phyloP scores from a whole-genome alignment of 2,888 invertebrate species.

The Standfussiana lucernea region DNA sequence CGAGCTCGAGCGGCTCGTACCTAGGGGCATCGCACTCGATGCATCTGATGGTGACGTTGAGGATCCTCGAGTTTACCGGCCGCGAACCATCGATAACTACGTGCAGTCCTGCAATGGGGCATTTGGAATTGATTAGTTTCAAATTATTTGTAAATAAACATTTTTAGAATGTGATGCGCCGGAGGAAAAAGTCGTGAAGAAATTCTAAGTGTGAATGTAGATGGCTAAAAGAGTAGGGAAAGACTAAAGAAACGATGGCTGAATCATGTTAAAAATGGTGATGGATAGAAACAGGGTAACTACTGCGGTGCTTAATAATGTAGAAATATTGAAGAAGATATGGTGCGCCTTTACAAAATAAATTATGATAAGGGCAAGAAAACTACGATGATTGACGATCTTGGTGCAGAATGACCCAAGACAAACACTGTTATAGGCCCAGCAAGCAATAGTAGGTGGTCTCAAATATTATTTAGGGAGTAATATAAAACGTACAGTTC shows the following conservation, averaged over 20 bases:
- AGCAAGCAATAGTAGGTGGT: background rate
- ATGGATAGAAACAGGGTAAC: background rate
- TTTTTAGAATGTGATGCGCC: background rate
- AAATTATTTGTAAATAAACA: background rate
- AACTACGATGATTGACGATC: background rate
- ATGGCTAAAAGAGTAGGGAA: background rate
- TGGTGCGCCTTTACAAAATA: background rate
- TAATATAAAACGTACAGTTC: background rate
- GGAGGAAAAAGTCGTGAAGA: background rate
- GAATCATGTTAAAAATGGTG: background rate
- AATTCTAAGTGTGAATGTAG: background rate
- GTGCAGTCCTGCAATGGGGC: constrained; percentile 77
- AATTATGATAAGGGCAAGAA: background rate
- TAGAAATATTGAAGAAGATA: background rate
- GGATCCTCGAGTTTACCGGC: constrained; percentile 91
- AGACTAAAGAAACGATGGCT: background rate
- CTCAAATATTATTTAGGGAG: background rate
- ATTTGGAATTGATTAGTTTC: background rate
- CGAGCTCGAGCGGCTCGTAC: constrained; percentile 90
- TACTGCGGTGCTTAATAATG: background rate
- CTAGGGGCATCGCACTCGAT: constrained; percentile 92
- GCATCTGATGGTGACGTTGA: constrained; percentile 91
- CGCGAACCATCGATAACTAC: constrained; percentile 90
- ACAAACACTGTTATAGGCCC: background rate
- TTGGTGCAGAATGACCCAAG: background rate